These are phyloP conservation scores for Thunnus albacares DNA, from an alignment of 2,797 vertebrate genomes.

Conservation along the genomic window DNA sequence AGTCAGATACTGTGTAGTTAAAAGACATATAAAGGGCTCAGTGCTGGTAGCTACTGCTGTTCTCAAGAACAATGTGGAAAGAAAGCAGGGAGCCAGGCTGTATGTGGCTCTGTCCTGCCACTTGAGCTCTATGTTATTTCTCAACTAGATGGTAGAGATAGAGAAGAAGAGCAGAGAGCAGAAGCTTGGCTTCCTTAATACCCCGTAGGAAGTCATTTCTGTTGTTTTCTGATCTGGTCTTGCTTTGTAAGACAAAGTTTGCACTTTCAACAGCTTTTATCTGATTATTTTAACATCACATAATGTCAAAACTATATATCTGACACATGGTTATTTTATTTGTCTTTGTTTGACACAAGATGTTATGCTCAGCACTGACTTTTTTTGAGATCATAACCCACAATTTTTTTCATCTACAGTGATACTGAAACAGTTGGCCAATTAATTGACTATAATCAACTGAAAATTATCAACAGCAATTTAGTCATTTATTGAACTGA, in stretches of 20 bases:
- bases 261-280: not conserved
- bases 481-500: not conserved
- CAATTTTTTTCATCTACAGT: not conserved
- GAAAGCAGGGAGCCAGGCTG: slow-evolving; percentile 26
- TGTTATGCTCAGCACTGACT: not conserved
- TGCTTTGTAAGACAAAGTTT: slow-evolving; percentile 3
- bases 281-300: not conserved
- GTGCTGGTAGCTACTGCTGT: slow-evolving; percentile 50
- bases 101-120: slow-evolving; percentile 27
- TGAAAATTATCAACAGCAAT: not conserved
- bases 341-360: not conserved
- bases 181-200: not conserved
- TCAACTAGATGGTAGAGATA: slow-evolving; percentile 30
- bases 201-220: not conserved
- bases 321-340: not conserved
- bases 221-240: not conserved
- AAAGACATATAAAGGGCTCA: slow-evolving; percentile 64
- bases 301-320: not conserved
- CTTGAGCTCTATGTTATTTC: slow-evolving; percentile 23
- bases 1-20: slow-evolving; percentile 67
- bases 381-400: not conserved
- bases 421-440: not conserved
- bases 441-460: not conserved
- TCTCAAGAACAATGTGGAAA: slow-evolving; percentile 26
- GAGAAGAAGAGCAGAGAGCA: not conserved